Base-by-base conservation (phyloP, 2,888 invertebrate species). In the Torymus tubicola region DNA sequence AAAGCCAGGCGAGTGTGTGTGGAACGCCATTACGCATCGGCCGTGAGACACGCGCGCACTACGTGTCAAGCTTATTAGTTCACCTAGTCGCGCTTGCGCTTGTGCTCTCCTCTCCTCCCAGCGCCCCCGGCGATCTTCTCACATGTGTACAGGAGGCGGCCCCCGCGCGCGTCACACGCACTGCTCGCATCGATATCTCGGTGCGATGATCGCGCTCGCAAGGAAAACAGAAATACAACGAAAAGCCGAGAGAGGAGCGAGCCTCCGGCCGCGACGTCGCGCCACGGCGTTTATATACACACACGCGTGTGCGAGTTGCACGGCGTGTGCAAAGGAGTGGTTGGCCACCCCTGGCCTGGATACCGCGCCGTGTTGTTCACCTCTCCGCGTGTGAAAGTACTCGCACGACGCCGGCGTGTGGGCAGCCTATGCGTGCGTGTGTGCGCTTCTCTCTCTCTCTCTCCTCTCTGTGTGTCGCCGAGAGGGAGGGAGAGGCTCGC, bases 291-390 rank as follows among this genome's bases (percentile, higher is more conserved):
- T 42, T 42, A 42, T 42, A 42, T 42, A 42, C 42, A 8, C 42
- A 42, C 42, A 8, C 42, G 31, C 31, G 42, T 8, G 8, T 42
- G 42, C 42, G 1, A 8, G 42, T 8, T 8, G 42, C 42, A 42
- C 55, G 16, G 50, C 75, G 16, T 10, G 21, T 8, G 68, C 42
- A 60, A 76, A 78, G 75, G 86, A 84, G 85, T 86, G 86, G 88
- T 89, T 89, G 88, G 87, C 88, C 88, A 89, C 89, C 89, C 88
- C 89, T 89, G 89, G 88, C 89, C 89, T 88, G 87, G 89, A 89
- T 89, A 89, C 88, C 89, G 86, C 84, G 83, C 82, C 86, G 87
- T 89, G 89, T 89, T 89, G 88, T 89, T 89, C 88, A 88, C 89
- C 89, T 88, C 88, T 86, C 86, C 87, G 42, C 42, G 88, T 68